A percentile compares a stretch with the other conserved stretches of the same genome.
Conservation (phyloP, 2,113 vertebrate genomes). For the Pampusana beccarii region DNA sequence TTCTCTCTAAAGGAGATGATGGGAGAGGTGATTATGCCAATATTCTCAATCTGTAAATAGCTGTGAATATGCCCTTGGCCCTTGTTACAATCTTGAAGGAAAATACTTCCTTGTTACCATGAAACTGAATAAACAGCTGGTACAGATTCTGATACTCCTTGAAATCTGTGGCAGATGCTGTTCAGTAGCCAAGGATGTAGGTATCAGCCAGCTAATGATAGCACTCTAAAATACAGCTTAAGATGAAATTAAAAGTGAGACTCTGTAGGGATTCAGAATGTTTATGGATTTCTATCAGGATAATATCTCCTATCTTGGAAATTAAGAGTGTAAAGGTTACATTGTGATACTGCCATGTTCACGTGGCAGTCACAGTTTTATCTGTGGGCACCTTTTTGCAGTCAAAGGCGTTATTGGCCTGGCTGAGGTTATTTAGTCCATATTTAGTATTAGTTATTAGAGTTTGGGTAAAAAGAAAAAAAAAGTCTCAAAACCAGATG, state of each 20-base stretch:
- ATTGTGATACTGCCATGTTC: not conserved
- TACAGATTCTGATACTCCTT: not conserved
- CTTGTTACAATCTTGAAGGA: not conserved
- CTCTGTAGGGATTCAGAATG: not conserved
- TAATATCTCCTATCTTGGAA: not conserved
- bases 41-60: not conserved
- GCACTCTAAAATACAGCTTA: not conserved
- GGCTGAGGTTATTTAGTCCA: not conserved
- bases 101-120: not conserved
- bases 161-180: not conserved
- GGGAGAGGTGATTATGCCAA: not conserved
- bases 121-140: not conserved
- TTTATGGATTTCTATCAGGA: not conserved
- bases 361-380: fast-evolving
- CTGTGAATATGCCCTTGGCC: not conserved
- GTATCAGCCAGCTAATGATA: not conserved
- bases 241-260: not conserved
- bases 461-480: not conserved
- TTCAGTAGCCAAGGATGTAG: not conserved
- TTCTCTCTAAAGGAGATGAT: not conserved
- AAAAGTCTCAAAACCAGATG: not conserved
- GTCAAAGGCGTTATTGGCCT: not conserved
- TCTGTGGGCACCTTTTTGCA: not conserved
- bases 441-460: not conserved
- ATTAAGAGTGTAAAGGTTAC: not conserved